Base-by-base conservation (phyloP, 2,797 vertebrate genomes). In the Denticeps clupeoides region DNA sequence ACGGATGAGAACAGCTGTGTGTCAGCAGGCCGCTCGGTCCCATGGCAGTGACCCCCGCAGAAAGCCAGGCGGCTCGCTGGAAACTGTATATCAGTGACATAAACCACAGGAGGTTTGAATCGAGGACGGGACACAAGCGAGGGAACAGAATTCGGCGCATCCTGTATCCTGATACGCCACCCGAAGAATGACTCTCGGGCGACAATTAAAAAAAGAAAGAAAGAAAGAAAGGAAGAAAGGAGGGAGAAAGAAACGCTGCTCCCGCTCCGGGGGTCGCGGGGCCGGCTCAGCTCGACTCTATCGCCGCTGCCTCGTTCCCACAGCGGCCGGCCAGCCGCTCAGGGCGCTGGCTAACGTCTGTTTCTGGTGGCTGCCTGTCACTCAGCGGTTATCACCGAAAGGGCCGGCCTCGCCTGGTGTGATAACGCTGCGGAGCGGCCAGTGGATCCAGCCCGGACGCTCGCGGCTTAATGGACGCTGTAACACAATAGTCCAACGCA, bases 91-190 rank as follows among this genome's bases (percentile, higher is more conserved):
- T 79, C 67, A 56, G 67, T 66, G 70, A 64, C 67, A 67, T 65
- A 74, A 80, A 73, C 77, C 74, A 76, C 73, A 64, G 64, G 69
- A 75, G 77, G 63, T 71, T 79, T 78, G 69, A 79, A 79, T 56
- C 63, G 58, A 43, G 73, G 72, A 82, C 64, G 59, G 67, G 67
- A 74, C 61, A 68, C 71, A 64, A 68, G 47, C 62, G 68, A 52
- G 55, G 40, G 48, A 18, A 64, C 60, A 56, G 55, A 72, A 74
- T 65, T 70, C 62, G 75, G 66, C 43, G 64, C 70, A 72, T 77
- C 69, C 72, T 78, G 73, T 80, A 73, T 62, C 70, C 56, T 67
- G 72, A 78, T 72, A 69, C 65, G 62, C 40, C 43, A 45, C 9
- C 3, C 53, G 58, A 45, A 72, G 47, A 77, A 68, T 55, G 58